Percentiles rank a stretch among this genome's conserved stretches.
phyloP scores from a whole-genome alignment of 2,797 vertebrate genomes.

The Eospalax fontanierii region DNA sequence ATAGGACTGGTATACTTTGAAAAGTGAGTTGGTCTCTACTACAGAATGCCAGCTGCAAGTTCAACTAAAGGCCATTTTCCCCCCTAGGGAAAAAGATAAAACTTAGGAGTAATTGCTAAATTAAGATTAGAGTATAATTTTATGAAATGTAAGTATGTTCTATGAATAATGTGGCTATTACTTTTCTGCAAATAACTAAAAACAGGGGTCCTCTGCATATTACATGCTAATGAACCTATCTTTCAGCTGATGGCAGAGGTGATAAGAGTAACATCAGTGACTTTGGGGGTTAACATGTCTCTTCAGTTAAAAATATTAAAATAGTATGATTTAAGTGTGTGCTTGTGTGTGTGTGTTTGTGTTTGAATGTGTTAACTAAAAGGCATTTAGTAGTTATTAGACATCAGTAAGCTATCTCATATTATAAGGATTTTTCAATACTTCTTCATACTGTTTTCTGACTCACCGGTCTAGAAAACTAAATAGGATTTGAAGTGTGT shows the following conservation, averaged over 20 bases:
- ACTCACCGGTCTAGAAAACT: slow-evolving; percentile 48
- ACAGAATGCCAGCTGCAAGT: background rate
- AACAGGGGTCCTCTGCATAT: background rate
- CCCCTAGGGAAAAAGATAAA: background rate
- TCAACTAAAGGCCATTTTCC: background rate
- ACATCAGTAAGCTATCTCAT: slow-evolving; percentile 11
- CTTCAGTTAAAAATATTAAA: slow-evolving; percentile 30
- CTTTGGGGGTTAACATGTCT: background rate
- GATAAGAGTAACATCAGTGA: background rate
- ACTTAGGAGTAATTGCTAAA: background rate
- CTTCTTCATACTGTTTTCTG: slow-evolving; percentile 39
- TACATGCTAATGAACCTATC: background rate
- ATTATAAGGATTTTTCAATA: slow-evolving; percentile 3
- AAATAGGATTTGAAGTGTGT: background rate
- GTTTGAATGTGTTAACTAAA: background rate
- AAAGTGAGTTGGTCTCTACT: slow-evolving; percentile 11
- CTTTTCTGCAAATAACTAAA: slow-evolving; percentile 5
- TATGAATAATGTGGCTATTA: background rate
- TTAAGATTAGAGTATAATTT: background rate
- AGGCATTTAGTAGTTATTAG: background rate
- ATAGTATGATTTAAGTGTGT: background rate
- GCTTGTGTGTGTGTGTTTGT: background rate
- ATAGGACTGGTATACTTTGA: background rate
- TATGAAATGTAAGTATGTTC: background rate
- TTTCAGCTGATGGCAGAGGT: background rate